Percentiles rank a stretch among this genome's conserved stretches.
Conservation (phyloP, 2,888 invertebrate genomes). For the Mamestra brassicae region DNA sequence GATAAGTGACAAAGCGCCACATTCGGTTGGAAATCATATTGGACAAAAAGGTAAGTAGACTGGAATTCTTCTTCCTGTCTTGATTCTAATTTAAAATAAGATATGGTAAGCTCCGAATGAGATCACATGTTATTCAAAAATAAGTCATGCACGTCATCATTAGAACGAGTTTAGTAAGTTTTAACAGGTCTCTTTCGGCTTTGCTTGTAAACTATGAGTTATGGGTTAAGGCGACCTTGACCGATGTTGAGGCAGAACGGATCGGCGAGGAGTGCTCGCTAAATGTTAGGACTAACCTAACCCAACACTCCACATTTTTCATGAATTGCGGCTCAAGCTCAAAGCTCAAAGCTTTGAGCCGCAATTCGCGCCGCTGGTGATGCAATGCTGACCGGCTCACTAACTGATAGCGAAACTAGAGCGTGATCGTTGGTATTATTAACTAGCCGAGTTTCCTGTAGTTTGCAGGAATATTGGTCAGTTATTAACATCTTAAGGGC, state of each 20-base stretch:
- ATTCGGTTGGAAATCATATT: not conserved
- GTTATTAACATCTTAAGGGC: not conserved
- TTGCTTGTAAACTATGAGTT: not conserved
- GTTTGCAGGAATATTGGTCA: slow-evolving; percentile 2
- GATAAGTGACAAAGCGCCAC: not conserved
- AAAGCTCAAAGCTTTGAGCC: not conserved
- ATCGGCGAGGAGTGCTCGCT: no score
- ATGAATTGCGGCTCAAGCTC: not conserved
- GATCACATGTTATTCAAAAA: not conserved
- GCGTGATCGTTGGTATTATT: slow-evolving; percentile 11
- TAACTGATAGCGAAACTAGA: slow-evolving; percentile 25
- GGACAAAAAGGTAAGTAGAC: slow-evolving; percentile 15
- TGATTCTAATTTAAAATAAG: not conserved
- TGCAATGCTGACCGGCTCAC: not conserved
- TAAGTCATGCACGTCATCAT: not conserved
- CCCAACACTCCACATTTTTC: not conserved
- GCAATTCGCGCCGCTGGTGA: not conserved
- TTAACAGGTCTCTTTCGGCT: no score
- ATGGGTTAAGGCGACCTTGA: slow-evolving; percentile 4
- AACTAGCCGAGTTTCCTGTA: slow-evolving; percentile 3
- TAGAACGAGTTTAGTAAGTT: not conserved
- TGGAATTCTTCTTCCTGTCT: not conserved
- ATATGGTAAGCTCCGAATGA: not conserved
- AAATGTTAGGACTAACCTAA: not conserved
- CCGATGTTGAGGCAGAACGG: not conserved